Percentiles rank a stretch among this genome's conserved stretches.
Conservation (phyloP, 2,113 vertebrate species). For the Petromus typicus region DNA sequence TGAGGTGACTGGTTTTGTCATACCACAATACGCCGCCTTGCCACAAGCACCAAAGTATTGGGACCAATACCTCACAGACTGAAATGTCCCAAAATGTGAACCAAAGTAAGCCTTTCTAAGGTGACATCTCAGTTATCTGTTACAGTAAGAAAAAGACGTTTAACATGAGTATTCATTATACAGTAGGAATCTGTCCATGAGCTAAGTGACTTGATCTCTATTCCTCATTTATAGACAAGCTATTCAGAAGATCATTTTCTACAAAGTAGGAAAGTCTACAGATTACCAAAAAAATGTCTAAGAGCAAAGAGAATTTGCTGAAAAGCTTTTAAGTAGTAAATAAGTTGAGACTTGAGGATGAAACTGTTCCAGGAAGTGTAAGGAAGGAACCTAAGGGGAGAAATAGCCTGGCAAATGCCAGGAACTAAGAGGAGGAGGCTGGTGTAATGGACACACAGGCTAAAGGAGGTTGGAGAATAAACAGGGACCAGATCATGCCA, state of each 20-base stretch:
- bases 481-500: background rate
- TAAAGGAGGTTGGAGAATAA: background rate
- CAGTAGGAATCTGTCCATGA: background rate
- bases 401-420: background rate
- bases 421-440: background rate
- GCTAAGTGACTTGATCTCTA: background rate
- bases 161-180: background rate
- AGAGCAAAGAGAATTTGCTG: background rate
- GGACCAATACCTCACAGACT: background rate
- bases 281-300: background rate
- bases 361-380: background rate
- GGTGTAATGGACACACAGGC: background rate
- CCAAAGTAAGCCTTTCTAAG: background rate
- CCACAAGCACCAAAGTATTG: background rate
- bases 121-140: background rate
- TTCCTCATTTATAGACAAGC: background rate
- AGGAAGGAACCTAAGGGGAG: background rate
- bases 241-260: background rate
- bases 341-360: background rate
- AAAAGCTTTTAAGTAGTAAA: background rate
- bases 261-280: slow-evolving; percentile 12
- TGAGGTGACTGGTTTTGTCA: background rate
- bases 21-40: background rate
- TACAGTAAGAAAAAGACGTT: background rate
- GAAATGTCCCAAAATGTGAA: background rate